phyloP scores from a whole-genome alignment of 2,113 vertebrate genomes.

The Suncus etruscus region DNA sequence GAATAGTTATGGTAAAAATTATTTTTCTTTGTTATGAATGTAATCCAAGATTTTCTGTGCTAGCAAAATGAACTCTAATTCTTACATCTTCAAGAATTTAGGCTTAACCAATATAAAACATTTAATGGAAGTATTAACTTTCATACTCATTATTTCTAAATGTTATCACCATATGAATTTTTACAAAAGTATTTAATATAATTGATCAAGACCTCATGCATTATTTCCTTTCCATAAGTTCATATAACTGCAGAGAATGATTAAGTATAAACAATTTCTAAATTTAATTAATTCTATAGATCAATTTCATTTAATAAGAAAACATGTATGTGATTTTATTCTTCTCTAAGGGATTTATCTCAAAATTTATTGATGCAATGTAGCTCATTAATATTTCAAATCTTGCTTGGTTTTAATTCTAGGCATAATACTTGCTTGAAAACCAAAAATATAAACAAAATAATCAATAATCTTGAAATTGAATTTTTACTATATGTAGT shows the following conservation, averaged over 20 bases:
- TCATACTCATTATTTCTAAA: not conserved
- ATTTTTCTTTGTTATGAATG: conserved; percentile 28
- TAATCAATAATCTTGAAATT: conserved; percentile 33
- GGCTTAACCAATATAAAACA: not conserved
- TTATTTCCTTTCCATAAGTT: conserved; percentile 36
- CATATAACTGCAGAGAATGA: conserved; percentile 30
- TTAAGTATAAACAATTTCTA: conserved; percentile 58
- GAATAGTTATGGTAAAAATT: not conserved
- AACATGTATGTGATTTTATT: conserved; percentile 60
- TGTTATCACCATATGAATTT: conserved; percentile 21
- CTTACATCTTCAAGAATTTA: conserved; percentile 5
- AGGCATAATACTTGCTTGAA: conserved; percentile 39
- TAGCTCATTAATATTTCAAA: conserved; percentile 77
- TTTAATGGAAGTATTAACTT: not conserved
- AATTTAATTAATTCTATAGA: conserved; percentile 69
- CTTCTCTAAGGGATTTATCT: conserved; percentile 64
- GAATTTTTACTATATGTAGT: not conserved
- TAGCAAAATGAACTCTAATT: conserved; percentile 40
- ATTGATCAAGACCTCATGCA: not conserved
- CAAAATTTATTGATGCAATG: conserved; percentile 70
- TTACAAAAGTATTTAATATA: not conserved
- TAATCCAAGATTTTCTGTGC: conserved; percentile 23
- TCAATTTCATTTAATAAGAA: conserved; percentile 70
- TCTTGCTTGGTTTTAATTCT: conserved; percentile 64
- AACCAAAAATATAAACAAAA: conserved; percentile 61